Conservation (phyloP, 2,113 vertebrate genomes). For the Sylvia atricapilla region DNA sequence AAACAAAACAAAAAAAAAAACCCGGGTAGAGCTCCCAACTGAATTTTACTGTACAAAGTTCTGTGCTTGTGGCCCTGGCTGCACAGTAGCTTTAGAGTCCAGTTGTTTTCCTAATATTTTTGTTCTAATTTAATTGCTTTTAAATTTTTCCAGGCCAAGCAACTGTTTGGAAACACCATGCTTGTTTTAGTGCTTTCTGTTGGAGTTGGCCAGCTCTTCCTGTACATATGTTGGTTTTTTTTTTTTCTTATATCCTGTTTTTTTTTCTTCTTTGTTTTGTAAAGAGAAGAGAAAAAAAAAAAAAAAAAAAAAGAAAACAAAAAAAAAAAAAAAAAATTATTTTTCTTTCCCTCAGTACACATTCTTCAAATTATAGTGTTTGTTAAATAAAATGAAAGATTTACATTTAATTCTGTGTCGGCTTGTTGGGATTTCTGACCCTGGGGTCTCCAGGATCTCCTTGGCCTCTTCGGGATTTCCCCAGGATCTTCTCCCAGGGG, state of each 20-base stretch:
- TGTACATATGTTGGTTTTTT: conserved; percentile 43
- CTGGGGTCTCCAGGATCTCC: not conserved
- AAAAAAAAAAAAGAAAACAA: not conserved
- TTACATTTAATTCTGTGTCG: conserved; percentile 29
- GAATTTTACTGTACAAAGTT: conserved; percentile 49
- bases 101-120: conserved; percentile 68
- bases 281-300: conserved; percentile 35
- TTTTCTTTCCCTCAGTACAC: conserved; percentile 53
- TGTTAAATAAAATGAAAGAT: conserved; percentile 77
- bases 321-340: conserved; percentile 30
- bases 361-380: conserved; percentile 70
- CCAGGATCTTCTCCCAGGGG: not conserved
- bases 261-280: conserved; percentile 20
- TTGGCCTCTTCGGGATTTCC: not conserved
- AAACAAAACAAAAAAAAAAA: not conserved
- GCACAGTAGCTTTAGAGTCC: conserved; percentile 51
- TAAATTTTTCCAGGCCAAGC: conserved; percentile 67
- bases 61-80: conserved; percentile 1
- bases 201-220: conserved; percentile 51
- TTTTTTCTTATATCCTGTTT: conserved; percentile 35
- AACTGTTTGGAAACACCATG: conserved; percentile 30
- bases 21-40: conserved; percentile 25
- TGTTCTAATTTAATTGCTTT: conserved; percentile 81
- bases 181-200: conserved; percentile 29
- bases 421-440: not conserved